Percentiles rank a stretch among this genome's conserved stretches.
phyloP scores from a whole-genome alignment of 2,888 invertebrate genomes.

The Lasioglossum oenotherae region DNA sequence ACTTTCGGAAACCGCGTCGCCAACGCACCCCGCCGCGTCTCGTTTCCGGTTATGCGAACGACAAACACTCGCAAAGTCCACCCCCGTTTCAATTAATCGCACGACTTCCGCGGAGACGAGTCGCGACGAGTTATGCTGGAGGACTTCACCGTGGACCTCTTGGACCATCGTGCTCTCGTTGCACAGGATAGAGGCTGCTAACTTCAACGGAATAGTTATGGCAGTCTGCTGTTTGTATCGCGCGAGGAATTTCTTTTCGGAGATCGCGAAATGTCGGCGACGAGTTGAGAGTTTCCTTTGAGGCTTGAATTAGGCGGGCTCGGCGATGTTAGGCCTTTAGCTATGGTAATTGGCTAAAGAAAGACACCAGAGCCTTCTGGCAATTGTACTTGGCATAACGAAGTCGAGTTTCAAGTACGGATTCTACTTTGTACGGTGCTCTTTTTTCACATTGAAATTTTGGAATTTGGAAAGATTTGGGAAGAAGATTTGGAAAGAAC shows the following conservation, averaged over 20 bases:
- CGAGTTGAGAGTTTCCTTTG: neutral
- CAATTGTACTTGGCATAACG: neutral
- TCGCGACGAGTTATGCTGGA: slow-evolving; percentile 1
- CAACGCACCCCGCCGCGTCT: slow-evolving; percentile 18
- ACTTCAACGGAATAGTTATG: neutral
- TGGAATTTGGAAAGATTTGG: too few species aligned
- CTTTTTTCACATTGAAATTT: neutral
- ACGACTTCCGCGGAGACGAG: slow-evolving; percentile 25
- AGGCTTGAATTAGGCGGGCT: neutral
- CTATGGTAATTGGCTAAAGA: neutral
- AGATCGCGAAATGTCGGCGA: neutral
- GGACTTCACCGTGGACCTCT: neutral
- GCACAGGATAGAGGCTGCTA: neutral
- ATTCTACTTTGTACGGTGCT: neutral
- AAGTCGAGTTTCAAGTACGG: neutral
- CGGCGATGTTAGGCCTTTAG: neutral
- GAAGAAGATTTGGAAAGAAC: too few species aligned
- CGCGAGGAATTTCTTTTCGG: neutral
- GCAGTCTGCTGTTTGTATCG: neutral
- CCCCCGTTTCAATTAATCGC: slow-evolving; percentile 51
- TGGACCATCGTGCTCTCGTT: neutral
- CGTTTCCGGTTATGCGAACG: slow-evolving; percentile 59
- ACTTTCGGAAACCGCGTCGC: slow-evolving; percentile 61
- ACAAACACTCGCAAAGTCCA: slow-evolving; percentile 20
- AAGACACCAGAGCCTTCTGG: neutral